Conservation (phyloP, 1,140 invertebrate genomes). For the Atopsyche davidsoni region DNA sequence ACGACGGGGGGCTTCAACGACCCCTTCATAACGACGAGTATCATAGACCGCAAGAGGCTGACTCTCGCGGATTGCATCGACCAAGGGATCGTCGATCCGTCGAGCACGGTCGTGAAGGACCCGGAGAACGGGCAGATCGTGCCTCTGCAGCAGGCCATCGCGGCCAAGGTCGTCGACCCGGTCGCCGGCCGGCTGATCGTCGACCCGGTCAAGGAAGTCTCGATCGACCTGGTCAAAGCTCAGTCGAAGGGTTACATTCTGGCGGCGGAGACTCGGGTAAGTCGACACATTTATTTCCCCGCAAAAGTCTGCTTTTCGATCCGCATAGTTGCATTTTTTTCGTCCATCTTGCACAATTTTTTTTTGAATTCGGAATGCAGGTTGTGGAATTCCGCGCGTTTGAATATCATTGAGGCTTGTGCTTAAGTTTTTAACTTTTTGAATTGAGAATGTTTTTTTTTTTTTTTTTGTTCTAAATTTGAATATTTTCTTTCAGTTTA, state of each 20-base stretch:
- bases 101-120: slow-evolving; percentile 75
- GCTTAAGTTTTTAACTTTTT: no score
- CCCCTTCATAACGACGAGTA: slow-evolving; percentile 65
- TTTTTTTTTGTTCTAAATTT: slow-evolving; percentile 1
- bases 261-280: slow-evolving; percentile 88
- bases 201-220: slow-evolving; percentile 55
- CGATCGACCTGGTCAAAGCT: slow-evolving; percentile 80
- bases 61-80: slow-evolving; percentile 72
- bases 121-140: slow-evolving; percentile 66
- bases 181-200: slow-evolving; percentile 61
- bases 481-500: slow-evolving; percentile 5
- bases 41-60: slow-evolving; percentile 61
- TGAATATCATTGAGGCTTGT: no score
- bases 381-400: no score
- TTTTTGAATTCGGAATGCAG: no score
- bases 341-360: no score
- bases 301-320: no score
- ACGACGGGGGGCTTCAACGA: slow-evolving; percentile 72
- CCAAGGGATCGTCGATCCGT: slow-evolving; percentile 76
- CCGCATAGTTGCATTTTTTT: no score
- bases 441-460: not conserved
- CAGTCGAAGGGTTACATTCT: slow-evolving; percentile 79
- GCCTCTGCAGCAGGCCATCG: slow-evolving; percentile 72
- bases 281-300: no score
- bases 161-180: slow-evolving; percentile 69